Percentiles rank a stretch among this genome's conserved stretches.
phyloP scores from a whole-genome alignment of 2,797 vertebrate genomes.

The Hafferia zeledoni region DNA sequence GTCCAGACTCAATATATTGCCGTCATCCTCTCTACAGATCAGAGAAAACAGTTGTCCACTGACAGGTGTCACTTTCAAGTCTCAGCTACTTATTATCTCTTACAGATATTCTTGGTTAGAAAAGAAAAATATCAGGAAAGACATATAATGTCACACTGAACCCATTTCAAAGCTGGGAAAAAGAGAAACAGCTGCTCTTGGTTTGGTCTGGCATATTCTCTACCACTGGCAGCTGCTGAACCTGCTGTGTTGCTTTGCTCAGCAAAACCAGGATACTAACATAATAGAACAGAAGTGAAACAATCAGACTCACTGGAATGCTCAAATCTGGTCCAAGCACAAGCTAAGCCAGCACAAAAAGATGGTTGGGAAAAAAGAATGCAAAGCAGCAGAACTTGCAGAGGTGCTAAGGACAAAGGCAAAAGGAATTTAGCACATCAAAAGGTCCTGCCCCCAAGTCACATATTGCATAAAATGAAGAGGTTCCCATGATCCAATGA shows the following conservation, averaged over 20 bases:
- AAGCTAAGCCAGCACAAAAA: background rate
- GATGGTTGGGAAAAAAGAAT: background rate
- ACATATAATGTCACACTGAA: background rate
- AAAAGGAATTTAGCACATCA: background rate
- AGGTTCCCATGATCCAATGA: background rate
- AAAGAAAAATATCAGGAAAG: background rate
- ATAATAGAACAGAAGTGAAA: conserved; percentile 23
- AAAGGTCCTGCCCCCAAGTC: background rate
- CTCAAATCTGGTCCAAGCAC: background rate
- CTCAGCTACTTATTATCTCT: background rate
- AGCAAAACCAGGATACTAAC: conserved; percentile 2
- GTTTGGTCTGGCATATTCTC: conserved; percentile 20
- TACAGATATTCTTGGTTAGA: background rate
- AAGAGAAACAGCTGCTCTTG: conserved; percentile 44
- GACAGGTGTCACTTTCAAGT: background rate
- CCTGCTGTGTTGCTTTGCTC: conserved; percentile 35
- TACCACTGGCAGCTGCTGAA: conserved; percentile 25
- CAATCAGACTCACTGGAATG: background rate
- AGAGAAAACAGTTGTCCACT: background rate
- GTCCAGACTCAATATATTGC: background rate
- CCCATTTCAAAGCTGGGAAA: background rate
- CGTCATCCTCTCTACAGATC: background rate
- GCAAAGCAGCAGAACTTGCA: background rate
- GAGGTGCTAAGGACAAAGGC: background rate
- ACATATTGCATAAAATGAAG: background rate